Conservation (phyloP, 2,888 invertebrate species). For the Mythimna albipuncta region DNA sequence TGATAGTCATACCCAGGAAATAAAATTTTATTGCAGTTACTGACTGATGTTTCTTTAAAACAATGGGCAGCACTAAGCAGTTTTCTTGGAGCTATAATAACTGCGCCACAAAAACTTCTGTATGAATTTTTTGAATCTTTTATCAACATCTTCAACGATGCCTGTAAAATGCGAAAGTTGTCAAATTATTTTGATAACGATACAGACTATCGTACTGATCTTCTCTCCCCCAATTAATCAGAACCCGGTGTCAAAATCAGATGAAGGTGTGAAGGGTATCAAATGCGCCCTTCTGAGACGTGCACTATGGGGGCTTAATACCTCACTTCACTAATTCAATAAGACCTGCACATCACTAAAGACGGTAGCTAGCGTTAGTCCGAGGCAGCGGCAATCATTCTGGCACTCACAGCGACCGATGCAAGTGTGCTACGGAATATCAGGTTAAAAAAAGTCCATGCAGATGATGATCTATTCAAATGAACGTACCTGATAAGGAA, state of each 20-base stretch:
- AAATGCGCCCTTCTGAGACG: too few relatives aligned
- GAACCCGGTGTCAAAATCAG: too few relatives aligned
- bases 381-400: too few relatives aligned
- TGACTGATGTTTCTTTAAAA: not conserved
- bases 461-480: not conserved
- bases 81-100: not conserved
- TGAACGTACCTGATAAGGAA: slow-evolving; percentile 52
- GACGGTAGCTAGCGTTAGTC: too few relatives aligned
- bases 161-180: not conserved
- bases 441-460: too few relatives aligned
- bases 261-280: too few relatives aligned
- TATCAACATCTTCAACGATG: not conserved
- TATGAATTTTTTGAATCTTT: not conserved
- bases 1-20: not conserved
- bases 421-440: too few relatives aligned
- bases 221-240: not conserved
- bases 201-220: not conserved
- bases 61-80: not conserved
- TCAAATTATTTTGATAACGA: not conserved
- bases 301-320: too few relatives aligned
- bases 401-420: too few relatives aligned
- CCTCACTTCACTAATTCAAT: too few relatives aligned
- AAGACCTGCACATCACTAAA: too few relatives aligned
- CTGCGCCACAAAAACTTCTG: not conserved
- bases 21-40: not conserved